A percentile compares a stretch with the other conserved stretches of the same genome.
These are phyloP conservation scores for Erebia ligea DNA, from an alignment of 2,888 invertebrate species.

Conservation along the genomic window DNA sequence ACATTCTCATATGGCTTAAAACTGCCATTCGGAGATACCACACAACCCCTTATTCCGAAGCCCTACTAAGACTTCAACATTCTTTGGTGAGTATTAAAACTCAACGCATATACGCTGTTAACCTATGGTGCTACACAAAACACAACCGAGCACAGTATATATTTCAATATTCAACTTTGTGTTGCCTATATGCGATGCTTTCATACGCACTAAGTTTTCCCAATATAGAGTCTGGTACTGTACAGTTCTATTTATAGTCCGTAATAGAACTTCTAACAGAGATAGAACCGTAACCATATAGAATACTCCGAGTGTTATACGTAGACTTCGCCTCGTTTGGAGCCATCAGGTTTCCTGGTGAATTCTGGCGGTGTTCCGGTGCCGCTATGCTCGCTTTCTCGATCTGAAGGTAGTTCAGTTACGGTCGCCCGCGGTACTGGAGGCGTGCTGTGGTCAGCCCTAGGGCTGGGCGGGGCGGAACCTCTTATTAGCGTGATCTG, in stretches of 20 bases:
- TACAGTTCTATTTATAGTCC: background rate
- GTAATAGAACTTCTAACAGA: background rate
- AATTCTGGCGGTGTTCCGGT: slow-evolving; percentile 60
- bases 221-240: background rate
- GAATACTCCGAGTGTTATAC: slow-evolving; percentile 51
- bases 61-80: too few species aligned
- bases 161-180: too few species aligned
- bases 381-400: slow-evolving; percentile 64
- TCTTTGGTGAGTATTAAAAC: too few species aligned
- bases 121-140: too few species aligned
- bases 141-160: too few species aligned
- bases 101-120: too few species aligned
- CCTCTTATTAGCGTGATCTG: slow-evolving; percentile 81
- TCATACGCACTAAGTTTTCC: too few species aligned
- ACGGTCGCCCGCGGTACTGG: slow-evolving; percentile 53
- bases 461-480: slow-evolving; percentile 76
- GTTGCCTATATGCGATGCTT: too few species aligned
- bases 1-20: too few species aligned
- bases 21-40: too few species aligned
- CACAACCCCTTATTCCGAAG: too few species aligned
- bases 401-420: slow-evolving; percentile 59
- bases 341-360: slow-evolving; percentile 59
- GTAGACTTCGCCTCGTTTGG: slow-evolving; percentile 75
- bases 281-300: background rate
- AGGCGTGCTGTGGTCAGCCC: slow-evolving; percentile 53